Base-by-base conservation (phyloP, 2,888 invertebrate genomes). In the Agrilus mali region DNA sequence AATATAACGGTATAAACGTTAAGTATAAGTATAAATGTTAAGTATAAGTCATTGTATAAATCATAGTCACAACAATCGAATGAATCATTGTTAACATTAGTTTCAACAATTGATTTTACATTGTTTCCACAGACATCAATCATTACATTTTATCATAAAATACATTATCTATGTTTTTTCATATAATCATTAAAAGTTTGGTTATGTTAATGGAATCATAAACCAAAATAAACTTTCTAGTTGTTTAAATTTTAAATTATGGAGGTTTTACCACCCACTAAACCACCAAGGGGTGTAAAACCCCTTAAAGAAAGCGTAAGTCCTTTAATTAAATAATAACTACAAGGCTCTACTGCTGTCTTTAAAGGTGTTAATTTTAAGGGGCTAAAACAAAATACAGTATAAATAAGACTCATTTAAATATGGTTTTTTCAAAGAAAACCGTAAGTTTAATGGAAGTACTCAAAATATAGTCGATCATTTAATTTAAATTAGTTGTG, bases 271-370 rank as follows among this genome's bases (percentile, higher is more conserved):
- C 85, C 86, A 50, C 86, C 89, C 40, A 79, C 83, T 20, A 89
- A 89, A 65, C 88, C 89, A 57, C 88, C 88, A 16, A 72, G 88
- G 60, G 87, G 88, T 46, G 83, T 87, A 38, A 89, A 89, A 72
- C 80, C 83, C 60, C 78, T 81, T 42, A 87, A 85, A 70, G 88
- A 89, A 75, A 86, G 87, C 63, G 87, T 86, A 74, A 72, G 68
- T 55, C 40, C 33, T 35, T 15, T 13, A 35, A 2, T 47, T n/a
- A 47, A 45, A 35, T 14, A 17, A 17, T 14, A 12, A 22, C 5
- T 33, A 20, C 16, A 38, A 35, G 4, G 2, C 2, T 35, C 10
- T 20, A 20, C 20, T 20, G 12, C 7, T 16, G 7, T 37, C 16
- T 37, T 20, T 33, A 38, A 16, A 12, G 15, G 4, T 7, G 8